phyloP scores from a whole-genome alignment of 2,888 invertebrate species.

The Cerceris ruficornis region DNA sequence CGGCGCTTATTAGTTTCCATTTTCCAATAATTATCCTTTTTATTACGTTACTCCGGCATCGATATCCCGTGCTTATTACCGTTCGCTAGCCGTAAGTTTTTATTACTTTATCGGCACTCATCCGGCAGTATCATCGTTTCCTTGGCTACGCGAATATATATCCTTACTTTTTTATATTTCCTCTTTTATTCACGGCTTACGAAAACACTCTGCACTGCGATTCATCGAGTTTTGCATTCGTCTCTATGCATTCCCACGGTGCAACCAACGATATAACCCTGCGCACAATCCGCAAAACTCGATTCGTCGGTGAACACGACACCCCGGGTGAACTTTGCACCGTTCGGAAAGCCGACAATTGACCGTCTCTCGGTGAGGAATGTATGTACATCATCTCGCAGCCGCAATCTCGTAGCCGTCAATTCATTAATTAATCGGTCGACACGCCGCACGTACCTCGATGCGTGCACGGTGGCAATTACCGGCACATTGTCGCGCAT shows the following conservation, averaged over 20 bases:
- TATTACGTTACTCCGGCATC: constrained; percentile 20
- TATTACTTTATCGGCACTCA: too few species aligned
- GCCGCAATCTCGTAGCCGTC: constrained; percentile 68
- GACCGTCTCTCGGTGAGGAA: constrained; percentile 60
- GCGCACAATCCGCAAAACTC: not conserved
- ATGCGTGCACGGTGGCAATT: constrained; percentile 64
- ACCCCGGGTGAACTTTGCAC: constrained; percentile 14
- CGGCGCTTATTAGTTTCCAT: constrained; percentile 27
- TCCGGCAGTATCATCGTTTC: not conserved
- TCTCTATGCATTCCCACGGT: constrained; percentile 23
- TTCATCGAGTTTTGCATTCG: not conserved
- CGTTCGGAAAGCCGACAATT: constrained; percentile 36
- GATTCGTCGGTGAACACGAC: not conserved
- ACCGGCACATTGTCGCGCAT: constrained; percentile 68
- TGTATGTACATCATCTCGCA: constrained; percentile 66
- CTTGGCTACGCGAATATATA: not conserved
- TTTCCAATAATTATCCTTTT: constrained; percentile 38
- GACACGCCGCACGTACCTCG: constrained; percentile 54
- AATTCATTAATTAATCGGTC: constrained; percentile 71
- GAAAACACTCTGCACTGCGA: not conserved
- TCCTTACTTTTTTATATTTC: not conserved
- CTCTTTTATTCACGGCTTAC: not conserved
- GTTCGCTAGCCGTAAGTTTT: not conserved
- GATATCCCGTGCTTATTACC: not conserved
- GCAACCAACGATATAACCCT: not conserved